These are phyloP conservation scores for Listronotus bonariensis DNA, from an alignment of 1,140 invertebrate species.

Conservation along the genomic window DNA sequence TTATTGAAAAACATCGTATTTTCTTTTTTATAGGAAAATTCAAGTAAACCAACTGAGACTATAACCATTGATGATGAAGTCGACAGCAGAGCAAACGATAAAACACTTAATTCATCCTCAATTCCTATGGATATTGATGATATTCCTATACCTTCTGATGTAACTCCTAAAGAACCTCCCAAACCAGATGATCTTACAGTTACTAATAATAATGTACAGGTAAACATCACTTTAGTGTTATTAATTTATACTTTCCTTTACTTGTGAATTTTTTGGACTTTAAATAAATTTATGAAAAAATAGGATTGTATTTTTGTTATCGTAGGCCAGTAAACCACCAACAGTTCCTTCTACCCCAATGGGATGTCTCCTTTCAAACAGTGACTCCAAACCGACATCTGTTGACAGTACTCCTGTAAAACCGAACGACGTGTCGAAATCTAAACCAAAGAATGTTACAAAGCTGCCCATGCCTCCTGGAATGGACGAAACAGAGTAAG, in stretches of 20 bases:
- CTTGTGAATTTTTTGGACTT: no score
- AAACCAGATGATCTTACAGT: slow-evolving; percentile 41
- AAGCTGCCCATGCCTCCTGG: slow-evolving; percentile 84
- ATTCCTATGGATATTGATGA: slow-evolving; percentile 53
- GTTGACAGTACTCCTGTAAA: slow-evolving; percentile 11
- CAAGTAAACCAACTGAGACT: slow-evolving; percentile 10
- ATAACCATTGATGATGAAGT: slow-evolving; percentile 38
- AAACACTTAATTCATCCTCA: slow-evolving; percentile 26
- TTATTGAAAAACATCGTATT: no score
- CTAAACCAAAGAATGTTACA: slow-evolving; percentile 69
- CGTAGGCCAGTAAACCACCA: no score
- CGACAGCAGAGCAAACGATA: slow-evolving; percentile 24
- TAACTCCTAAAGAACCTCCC: slow-evolving; percentile 18
- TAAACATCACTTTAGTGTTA: background rate
- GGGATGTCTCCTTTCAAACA: slow-evolving; percentile 16
- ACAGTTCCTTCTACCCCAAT: slow-evolving; percentile 1
- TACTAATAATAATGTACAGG: slow-evolving; percentile 26
- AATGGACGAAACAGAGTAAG: slow-evolving; percentile 69
- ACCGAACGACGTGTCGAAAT: slow-evolving; percentile 22
- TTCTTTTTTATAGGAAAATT: no score
- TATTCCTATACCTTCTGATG: slow-evolving; percentile 43
- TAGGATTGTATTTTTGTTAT: no score
- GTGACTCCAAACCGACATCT: background rate
- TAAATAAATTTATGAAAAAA: no score
- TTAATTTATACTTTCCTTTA: no score